Conservation (phyloP, 1,140 invertebrate species). For the Drosophila watanabei region DNA sequence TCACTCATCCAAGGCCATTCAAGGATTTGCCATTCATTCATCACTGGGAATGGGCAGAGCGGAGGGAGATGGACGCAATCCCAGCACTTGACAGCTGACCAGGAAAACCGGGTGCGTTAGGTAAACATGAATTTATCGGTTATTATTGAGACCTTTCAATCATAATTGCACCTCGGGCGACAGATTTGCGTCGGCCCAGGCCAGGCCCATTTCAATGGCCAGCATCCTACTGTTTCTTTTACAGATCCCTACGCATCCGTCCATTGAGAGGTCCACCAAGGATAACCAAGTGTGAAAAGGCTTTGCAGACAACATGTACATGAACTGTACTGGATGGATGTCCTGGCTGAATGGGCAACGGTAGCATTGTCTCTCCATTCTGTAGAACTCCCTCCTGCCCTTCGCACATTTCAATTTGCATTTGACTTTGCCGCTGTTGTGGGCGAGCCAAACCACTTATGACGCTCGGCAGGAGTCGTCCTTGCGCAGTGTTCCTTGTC, state of each 20-base stretch:
- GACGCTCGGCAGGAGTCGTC: conserved; percentile 29
- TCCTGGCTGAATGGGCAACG: conserved; percentile 15
- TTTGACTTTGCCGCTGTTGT: conserved; percentile 72
- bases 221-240: conserved; percentile 61
- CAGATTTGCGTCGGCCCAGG: conserved; percentile 41
- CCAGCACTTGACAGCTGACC: conserved; percentile 78
- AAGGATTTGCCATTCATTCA: conserved; percentile 62
- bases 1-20: conserved; percentile 60
- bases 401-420: conserved; percentile 79
- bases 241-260: conserved; percentile 41
- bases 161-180: conserved; percentile 79
- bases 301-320: conserved; percentile 50
- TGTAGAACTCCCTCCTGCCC: conserved; percentile 39
- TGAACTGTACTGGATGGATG: not conserved
- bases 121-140: conserved; percentile 84
- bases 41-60: conserved; percentile 32
- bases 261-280: conserved; percentile 41
- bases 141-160: conserved; percentile 84
- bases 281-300: conserved; percentile 78
- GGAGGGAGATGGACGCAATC: conserved; percentile 11
- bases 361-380: conserved; percentile 55
- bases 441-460: conserved; percentile 73
- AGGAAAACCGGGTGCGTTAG: conserved; percentile 60
- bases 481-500: conserved; percentile 3
- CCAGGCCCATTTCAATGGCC: conserved; percentile 39